phyloP scores from a whole-genome alignment of 1,140 invertebrate genomes.

The Pemphigus obesinymphae region DNA sequence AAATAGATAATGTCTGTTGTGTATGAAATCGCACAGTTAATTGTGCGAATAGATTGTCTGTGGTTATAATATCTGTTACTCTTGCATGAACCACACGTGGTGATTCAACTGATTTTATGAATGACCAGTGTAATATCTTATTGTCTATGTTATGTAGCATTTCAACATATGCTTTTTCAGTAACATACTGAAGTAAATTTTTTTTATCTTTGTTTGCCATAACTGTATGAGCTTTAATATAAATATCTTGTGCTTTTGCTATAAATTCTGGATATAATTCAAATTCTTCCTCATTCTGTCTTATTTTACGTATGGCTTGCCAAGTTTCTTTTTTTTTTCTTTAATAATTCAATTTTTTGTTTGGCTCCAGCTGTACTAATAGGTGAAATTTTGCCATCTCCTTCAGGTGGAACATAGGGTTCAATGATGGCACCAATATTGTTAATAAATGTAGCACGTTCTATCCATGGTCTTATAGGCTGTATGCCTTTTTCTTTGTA shows the following conservation, averaged over 20 bases:
- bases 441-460: slow-evolving; percentile 66
- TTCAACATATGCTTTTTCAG: slow-evolving; percentile 82
- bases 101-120: slow-evolving; percentile 81
- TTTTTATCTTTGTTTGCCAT: slow-evolving; percentile 59
- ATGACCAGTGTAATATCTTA: slow-evolving; percentile 89
- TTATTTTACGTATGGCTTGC: slow-evolving; percentile 77
- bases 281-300: slow-evolving; percentile 80
- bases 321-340: slow-evolving; percentile 85
- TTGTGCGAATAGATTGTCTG: slow-evolving; percentile 87
- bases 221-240: slow-evolving; percentile 76
- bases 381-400: slow-evolving; percentile 83
- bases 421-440: slow-evolving; percentile 75
- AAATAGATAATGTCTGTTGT: slow-evolving; percentile 86
- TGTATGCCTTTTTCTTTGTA: slow-evolving; percentile 76
- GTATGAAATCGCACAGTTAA: slow-evolving; percentile 92
- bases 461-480: slow-evolving; percentile 69
- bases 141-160: slow-evolving; percentile 72
- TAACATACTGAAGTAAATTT: slow-evolving; percentile 68
- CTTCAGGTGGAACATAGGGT: slow-evolving; percentile 88
- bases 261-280: slow-evolving; percentile 62
- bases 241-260: slow-evolving; percentile 72
- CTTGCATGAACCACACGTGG: slow-evolving; percentile 81
- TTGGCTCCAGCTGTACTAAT: slow-evolving; percentile 72
- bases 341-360: slow-evolving; percentile 69
- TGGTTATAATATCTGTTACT: slow-evolving; percentile 66